These are phyloP conservation scores for Leuciscus waleckii DNA, from an alignment of 2,797 vertebrate genomes.

Conservation along the genomic window DNA sequence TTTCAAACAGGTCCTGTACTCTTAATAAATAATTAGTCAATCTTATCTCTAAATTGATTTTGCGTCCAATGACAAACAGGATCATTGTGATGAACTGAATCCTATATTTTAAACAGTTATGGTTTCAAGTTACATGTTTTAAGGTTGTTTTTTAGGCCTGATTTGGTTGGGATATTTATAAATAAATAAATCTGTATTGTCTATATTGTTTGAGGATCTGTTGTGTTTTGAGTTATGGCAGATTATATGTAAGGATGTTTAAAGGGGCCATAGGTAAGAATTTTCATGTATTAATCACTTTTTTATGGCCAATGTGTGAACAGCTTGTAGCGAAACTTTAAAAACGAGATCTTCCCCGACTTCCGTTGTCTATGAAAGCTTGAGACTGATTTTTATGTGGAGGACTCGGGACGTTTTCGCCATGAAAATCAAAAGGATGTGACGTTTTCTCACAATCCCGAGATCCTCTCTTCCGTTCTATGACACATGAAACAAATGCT, in stretches of 20 bases:
- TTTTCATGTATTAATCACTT: neutral
- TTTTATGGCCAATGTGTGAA: neutral
- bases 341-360: neutral
- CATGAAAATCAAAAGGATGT: neutral
- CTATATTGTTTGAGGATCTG: neutral
- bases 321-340: neutral
- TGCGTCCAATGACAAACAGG: neutral
- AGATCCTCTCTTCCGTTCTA: too few species aligned
- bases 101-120: neutral
- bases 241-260: neutral
- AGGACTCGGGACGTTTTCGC: rapidly evolving
- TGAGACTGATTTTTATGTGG: neutral
- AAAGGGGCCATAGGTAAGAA: neutral
- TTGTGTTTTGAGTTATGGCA: neutral
- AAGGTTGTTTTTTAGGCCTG: neutral
- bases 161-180: neutral
- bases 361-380: neutral
- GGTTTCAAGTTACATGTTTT: neutral
- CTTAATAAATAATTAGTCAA: neutral
- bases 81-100: neutral
- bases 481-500: too few species aligned
- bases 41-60: neutral
- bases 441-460: too few species aligned
- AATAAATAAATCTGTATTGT: neutral
- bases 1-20: neutral